These are phyloP conservation scores for Potorous gilbertii DNA, from an alignment of 2,797 vertebrate species.

Conservation along the genomic window DNA sequence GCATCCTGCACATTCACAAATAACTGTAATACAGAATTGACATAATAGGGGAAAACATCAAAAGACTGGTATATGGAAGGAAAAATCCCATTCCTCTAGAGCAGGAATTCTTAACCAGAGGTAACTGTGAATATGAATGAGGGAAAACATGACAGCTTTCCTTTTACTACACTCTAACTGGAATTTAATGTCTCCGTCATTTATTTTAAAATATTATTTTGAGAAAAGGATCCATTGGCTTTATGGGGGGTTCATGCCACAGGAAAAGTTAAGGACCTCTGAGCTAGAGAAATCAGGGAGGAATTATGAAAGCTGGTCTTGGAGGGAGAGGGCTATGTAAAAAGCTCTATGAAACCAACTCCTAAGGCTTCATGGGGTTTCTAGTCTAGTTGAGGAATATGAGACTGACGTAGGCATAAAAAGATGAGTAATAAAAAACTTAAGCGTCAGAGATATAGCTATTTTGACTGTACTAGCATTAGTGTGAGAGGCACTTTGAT, in stretches of 20 bases:
- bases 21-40: neutral
- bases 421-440: neutral
- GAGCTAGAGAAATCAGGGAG: neutral
- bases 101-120: neutral
- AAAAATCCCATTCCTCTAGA: neutral
- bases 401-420: neutral
- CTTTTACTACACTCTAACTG: neutral
- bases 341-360: neutral
- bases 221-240: neutral
- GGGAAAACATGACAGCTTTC: neutral
- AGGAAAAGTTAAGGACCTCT: neutral
- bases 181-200: neutral
- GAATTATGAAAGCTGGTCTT: neutral
- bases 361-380: neutral
- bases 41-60: neutral
- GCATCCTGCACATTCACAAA: neutral
- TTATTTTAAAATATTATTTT: neutral
- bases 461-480: neutral
- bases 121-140: neutral
- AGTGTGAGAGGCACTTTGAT: neutral
- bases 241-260: neutral
- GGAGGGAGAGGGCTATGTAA: neutral
- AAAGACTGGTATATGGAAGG: neutral
- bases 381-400: neutral
- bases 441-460: neutral